Evolutionary conservation across 2,888 invertebrate genomes (phyloP), one percentile per base, ranked within the genome.

Genomic region (Luperina nickerlii): DNA sequence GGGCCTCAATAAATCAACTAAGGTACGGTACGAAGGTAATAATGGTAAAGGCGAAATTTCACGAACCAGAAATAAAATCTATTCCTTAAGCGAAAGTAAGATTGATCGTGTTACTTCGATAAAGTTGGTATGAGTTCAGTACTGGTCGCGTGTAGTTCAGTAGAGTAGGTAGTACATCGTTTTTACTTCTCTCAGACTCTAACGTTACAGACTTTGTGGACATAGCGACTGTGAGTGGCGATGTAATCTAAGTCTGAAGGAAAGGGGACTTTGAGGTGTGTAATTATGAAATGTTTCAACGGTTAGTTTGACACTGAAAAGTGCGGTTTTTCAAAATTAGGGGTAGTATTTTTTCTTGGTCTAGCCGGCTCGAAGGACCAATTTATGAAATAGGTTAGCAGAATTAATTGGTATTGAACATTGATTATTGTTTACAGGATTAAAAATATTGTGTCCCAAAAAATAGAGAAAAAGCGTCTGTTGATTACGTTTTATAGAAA

Each of bases 31-130:
- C 84, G 86, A 90, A 90, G 88, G 90, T 90, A 92, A 90, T 92
- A 92, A 92, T 92, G 90, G 92, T 90, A 89, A 90, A 90, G 88
- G 89, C 86, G 87, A 90, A 92, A 92, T 92, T 91, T 91, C 89
- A 89, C 88, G 86, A 89, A 85, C 84, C 78, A 87, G 83, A 88
- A 91, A 94, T 94, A 94, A 95, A 95, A 95, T 94, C 92, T 93
- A 94, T 94, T 78, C 93, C 80, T 90, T 92, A 93, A 94, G 92
- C 90, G 92, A 95, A 95, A 95, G 94, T 94, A 95, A 95, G 96
- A 96, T 96, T 95, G 95, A 96, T 96, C 92, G 94, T 83, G 88
- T 88, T 95, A 95, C 93, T 95, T 94, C 87, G 90, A 91, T 90
- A 90, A 94, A 95, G 94, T 95, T 94, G 84, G 79, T 87, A 87